These are phyloP conservation scores for Tolypeutes matacus DNA, from an alignment of 2,797 vertebrate species.

Conservation along the genomic window DNA sequence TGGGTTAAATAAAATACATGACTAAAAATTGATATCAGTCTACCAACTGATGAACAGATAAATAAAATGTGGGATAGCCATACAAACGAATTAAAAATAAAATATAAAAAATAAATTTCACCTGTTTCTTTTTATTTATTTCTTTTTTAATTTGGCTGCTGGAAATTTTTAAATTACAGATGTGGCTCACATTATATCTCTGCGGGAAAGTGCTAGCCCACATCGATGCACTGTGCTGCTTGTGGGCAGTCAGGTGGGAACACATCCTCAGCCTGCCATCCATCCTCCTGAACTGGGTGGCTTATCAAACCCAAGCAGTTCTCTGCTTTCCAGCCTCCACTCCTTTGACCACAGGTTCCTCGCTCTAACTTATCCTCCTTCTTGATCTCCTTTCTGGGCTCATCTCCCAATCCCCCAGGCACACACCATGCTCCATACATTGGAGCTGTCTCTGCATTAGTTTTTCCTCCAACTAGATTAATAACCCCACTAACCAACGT, in stretches of 20 bases:
- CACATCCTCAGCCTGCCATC: not conserved
- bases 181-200: accelerated
- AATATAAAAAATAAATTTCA: not conserved
- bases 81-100: too few relatives aligned
- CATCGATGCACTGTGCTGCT: accelerated
- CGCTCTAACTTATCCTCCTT: not conserved
- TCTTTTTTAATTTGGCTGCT: not conserved
- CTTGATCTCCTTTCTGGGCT: not conserved
- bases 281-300: accelerated
- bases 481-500: not conserved
- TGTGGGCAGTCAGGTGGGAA: not conserved
- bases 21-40: too few relatives aligned
- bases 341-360: not conserved
- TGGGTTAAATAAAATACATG: not conserved
- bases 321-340: not conserved
- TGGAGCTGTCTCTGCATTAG: too few relatives aligned
- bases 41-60: too few relatives aligned
- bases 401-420: accelerated
- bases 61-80: too few relatives aligned
- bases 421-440: accelerated
- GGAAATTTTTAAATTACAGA: not conserved
- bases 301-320: not conserved
- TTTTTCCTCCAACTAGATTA: not conserved
- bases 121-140: not conserved
- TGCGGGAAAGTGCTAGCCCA: not conserved